Conservation (phyloP, 1,140 invertebrate genomes). For the Drosophila suzukii region DNA sequence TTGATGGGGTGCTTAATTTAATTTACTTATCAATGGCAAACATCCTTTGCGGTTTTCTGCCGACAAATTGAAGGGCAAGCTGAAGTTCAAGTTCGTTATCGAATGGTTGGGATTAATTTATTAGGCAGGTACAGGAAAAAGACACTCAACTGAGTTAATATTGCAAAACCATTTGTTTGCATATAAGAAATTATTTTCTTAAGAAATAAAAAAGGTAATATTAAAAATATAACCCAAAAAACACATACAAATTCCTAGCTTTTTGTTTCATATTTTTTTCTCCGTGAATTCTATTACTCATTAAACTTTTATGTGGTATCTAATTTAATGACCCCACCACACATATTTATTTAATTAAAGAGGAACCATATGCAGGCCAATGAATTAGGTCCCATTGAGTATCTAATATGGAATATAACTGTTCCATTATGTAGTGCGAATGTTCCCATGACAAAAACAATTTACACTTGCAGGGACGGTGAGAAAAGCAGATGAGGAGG, state of each 20-base stretch:
- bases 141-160: background rate
- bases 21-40: conserved; percentile 65
- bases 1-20: conserved; percentile 27
- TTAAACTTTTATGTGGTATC: background rate
- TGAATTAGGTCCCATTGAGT: conserved; percentile 61
- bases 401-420: conserved; percentile 51
- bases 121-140: background rate
- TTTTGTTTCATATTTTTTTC: background rate
- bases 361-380: conserved; percentile 1
- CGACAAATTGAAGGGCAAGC: conserved; percentile 62
- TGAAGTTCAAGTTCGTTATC: conserved; percentile 72
- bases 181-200: background rate
- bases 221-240: no score
- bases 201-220: no score
- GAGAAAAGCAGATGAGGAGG: conserved; percentile 37
- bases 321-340: background rate
- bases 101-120: background rate
- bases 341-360: background rate
- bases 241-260: no score
- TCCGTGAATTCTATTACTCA: background rate
- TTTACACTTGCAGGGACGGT: conserved; percentile 70
- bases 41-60: conserved; percentile 48
- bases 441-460: conserved; percentile 71
- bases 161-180: background rate
- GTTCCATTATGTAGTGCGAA: conserved; percentile 62